Base-by-base conservation (phyloP, 2,113 vertebrate genomes). In the Plectropomus leopardus region DNA sequence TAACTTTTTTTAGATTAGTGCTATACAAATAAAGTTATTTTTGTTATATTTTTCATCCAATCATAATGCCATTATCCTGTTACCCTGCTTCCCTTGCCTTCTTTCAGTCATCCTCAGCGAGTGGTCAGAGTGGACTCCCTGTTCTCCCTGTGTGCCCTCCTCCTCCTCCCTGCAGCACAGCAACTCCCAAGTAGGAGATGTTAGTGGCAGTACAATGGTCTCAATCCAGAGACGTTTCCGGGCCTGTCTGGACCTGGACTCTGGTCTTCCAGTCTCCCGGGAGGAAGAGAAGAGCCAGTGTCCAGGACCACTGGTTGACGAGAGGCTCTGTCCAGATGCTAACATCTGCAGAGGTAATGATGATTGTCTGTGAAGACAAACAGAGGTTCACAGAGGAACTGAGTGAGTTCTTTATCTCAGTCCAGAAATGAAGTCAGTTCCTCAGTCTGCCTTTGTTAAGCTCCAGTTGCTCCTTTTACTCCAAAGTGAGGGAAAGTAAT, bases 71-170 rank as follows among this genome's bases (percentile, higher is more conserved):
- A 16, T 68, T n/a, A 44, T 17, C 19, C 0, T 9, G 14, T 16
- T 28, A 26, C 13, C 1, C 30, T 53, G 23, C 28, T 7, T 30
- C 0, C 16, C 16, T 19, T 4, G 53, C 19, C 28, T 1, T 61
- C 24, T 21, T 44, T 40, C 80, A 96, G 95, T 94, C 42, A 86
- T 95, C 32, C 91, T 97, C 79, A 97, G 96, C 1, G 94, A 94
- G 82, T 98, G 97, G 97, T 96, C 96, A 0, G 94, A 93, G 51
- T 97, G 97, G 96, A 95, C 96, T 0, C 89, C 93, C 58, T 98
- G 97, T 40, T 95, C 96, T 24, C 92, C 96, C 28, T 98, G 97
- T 71, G 14, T 78, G 24, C 93, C 93, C 4, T 51, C 53, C 0
- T 40, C 53, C 0, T 40, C 84, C 8, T 51, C 82, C 1, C 63